A percentile compares a stretch with the other conserved stretches of the same genome.
phyloP scores from a whole-genome alignment of 1,140 invertebrate species.

The Calliopsis andreniformis region DNA sequence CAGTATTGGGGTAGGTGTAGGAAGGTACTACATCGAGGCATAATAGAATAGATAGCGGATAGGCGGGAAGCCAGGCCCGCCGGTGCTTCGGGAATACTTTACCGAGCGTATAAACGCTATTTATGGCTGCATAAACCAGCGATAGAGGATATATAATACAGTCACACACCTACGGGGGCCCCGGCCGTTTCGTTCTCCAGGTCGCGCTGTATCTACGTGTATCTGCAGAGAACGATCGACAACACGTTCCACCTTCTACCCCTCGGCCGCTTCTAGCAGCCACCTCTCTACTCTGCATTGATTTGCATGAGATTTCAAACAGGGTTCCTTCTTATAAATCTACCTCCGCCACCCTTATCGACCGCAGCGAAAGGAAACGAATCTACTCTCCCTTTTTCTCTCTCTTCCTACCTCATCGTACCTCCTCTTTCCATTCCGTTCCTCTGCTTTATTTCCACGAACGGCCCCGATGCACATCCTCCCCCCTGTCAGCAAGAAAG shows the following conservation, averaged over 20 bases:
- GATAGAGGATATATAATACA: constrained; percentile 78
- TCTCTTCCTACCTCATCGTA: not conserved
- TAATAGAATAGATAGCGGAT: constrained; percentile 78
- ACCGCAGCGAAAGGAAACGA: constrained; percentile 60
- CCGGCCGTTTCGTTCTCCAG: constrained; percentile 43
- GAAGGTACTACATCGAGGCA: constrained; percentile 69
- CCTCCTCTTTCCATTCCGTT: not conserved
- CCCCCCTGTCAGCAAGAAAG: too few relatives aligned
- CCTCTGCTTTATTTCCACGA: constrained; percentile 11
- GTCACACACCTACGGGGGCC: constrained; percentile 66
- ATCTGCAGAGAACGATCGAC: constrained; percentile 71
- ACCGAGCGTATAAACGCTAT: constrained; percentile 78
- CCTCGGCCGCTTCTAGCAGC: constrained; percentile 38
- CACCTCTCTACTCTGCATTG: constrained; percentile 66
- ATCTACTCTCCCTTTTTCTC: constrained; percentile 45
- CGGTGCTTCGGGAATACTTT: constrained; percentile 77
- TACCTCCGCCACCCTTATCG: constrained; percentile 54
- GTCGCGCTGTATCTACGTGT: constrained; percentile 61
- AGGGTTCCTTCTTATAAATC: constrained; percentile 70
- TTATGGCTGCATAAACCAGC: constrained; percentile 79
- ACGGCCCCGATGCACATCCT: constrained; percentile 20
- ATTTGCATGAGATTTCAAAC: constrained; percentile 76
- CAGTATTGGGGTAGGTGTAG: constrained; percentile 54
- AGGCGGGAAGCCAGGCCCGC: constrained; percentile 69
- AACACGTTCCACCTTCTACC: constrained; percentile 51